Evolutionary conservation across 1,140 invertebrate genomes (phyloP).

Genomic region (Drosophila parabipectinata): DNA sequence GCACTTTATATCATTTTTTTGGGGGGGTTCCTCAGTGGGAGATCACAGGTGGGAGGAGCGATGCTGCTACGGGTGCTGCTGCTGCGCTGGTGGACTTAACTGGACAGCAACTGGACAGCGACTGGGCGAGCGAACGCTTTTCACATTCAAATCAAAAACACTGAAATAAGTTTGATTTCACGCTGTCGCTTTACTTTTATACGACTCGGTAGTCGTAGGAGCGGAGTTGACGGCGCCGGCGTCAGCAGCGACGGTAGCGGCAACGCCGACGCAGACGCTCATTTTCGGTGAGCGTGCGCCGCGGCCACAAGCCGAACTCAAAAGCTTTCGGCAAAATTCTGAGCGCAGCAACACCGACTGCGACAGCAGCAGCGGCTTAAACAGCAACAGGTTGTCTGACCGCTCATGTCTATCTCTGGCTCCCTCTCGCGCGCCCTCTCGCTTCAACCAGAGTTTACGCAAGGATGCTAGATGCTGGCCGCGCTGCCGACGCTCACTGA

Average conservation of each 20-base stretch:
- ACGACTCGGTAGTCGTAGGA: conserved; percentile 47
- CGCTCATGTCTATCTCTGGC: conserved; percentile 11
- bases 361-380: conserved; percentile 1
- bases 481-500: background rate
- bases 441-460: conserved; percentile 26
- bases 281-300: conserved; percentile 47
- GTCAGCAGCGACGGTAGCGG: conserved; percentile 12
- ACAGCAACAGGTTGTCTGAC: conserved; percentile 49
- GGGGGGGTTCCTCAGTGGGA: conserved; percentile 1
- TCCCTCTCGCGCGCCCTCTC: conserved; percentile 14
- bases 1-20: conserved; percentile 36
- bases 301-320: conserved; percentile 26
- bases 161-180: conserved; percentile 83
- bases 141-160: conserved; percentile 83
- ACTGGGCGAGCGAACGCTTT: conserved; percentile 56
- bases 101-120: conserved; percentile 60
- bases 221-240: conserved; percentile 8
- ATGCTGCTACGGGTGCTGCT: conserved; percentile 26
- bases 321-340: conserved; percentile 50
- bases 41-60: background rate
- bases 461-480: conserved; percentile 47
- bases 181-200: conserved; percentile 82
- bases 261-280: conserved; percentile 31
- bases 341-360: conserved; percentile 13
- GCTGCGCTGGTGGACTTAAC: conserved; percentile 46